Evolutionary conservation across 2,113 vertebrate species (phyloP).

Genomic region (Tricholaema leucomelas): DNA sequence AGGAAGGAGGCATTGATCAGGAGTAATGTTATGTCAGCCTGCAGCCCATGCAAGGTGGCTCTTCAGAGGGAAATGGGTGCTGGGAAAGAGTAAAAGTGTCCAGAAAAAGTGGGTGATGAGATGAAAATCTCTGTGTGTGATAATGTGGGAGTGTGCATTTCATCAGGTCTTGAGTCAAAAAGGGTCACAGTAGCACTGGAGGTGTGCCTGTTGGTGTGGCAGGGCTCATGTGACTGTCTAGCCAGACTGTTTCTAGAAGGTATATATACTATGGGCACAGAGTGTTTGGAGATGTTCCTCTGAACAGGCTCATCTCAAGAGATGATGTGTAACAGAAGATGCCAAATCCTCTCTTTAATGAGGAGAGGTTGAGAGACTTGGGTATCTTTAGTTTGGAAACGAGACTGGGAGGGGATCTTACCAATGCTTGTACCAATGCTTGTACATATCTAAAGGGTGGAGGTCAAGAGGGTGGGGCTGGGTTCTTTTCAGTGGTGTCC

Average conservation of each 20-base stretch:
- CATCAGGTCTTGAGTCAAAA: background rate
- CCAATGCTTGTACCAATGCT: too few relatives aligned
- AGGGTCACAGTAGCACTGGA: background rate
- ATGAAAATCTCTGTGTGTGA: background rate
- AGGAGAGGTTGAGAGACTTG: too few relatives aligned
- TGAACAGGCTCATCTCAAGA: background rate
- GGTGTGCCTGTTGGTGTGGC: background rate
- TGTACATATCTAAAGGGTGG: too few relatives aligned
- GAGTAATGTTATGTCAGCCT: background rate
- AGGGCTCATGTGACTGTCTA: background rate
- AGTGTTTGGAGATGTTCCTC: background rate
- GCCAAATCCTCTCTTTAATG: too few relatives aligned
- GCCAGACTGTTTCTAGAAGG: background rate
- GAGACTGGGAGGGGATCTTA: too few relatives aligned
- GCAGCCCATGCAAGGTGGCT: accelerated
- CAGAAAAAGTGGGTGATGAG: background rate
- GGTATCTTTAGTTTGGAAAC: too few relatives aligned
- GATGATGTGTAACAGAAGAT: background rate
- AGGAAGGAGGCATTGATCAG: background rate
- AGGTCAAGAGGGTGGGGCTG: too few relatives aligned
- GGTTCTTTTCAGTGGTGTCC: too few relatives aligned
- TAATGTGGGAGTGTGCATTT: background rate
- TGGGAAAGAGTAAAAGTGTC: background rate
- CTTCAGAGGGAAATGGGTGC: accelerated
- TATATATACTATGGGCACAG: accelerated